These are phyloP conservation scores for Papilio gigon DNA, from an alignment of 2,888 invertebrate genomes.

Conservation along the genomic window DNA sequence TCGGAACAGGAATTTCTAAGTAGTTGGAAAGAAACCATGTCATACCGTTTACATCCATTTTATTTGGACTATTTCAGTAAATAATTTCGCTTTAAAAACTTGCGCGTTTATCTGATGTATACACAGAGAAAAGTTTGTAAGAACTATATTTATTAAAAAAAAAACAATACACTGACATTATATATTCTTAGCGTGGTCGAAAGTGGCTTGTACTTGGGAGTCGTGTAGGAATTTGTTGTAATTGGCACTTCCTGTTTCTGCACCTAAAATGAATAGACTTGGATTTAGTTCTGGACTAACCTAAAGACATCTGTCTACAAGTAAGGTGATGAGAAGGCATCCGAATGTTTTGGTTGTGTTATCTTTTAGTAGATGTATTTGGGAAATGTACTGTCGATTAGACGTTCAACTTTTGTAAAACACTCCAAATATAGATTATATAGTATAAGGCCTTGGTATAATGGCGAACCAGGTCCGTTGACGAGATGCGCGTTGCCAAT, in stretches of 20 bases:
- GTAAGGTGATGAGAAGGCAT: too few relatives aligned
- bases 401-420: too few relatives aligned
- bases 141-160: background rate
- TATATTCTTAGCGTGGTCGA: constrained; percentile 67
- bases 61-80: background rate
- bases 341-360: too few relatives aligned
- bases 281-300: background rate
- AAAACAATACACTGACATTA: constrained; percentile 19
- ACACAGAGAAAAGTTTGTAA: background rate
- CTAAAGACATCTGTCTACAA: too few relatives aligned
- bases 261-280: constrained; percentile 53
- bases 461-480: constrained; percentile 55
- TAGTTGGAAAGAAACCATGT: too few relatives aligned
- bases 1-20: background rate
- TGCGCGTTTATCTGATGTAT: background rate
- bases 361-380: too few relatives aligned
- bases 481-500: constrained; percentile 60
- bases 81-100: background rate
- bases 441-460: too few relatives aligned
- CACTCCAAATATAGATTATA: too few relatives aligned
- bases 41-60: too few relatives aligned
- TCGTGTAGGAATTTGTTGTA: constrained; percentile 65
- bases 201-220: constrained; percentile 60
- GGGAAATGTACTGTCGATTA: too few relatives aligned
- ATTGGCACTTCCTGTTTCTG: constrained; percentile 52